Base-by-base conservation (phyloP, 2,888 invertebrate genomes). In the Lucinisca nassula region DNA sequence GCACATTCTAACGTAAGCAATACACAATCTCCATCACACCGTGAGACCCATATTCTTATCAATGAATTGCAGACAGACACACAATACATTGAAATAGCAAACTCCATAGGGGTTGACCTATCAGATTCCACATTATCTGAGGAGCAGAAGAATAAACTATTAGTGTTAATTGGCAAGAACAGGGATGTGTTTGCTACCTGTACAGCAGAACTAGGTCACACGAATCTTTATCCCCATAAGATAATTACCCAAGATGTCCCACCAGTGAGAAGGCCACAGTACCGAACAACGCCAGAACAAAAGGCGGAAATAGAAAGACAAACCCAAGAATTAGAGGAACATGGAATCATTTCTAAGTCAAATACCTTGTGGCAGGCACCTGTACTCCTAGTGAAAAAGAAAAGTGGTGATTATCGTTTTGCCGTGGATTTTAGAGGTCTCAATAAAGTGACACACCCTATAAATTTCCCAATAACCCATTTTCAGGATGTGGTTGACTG, bases 301-400 rank as follows among this genome's bases (percentile, higher is more conserved):
- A 82, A 78, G 67, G 32, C 14, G 3, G 79, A 92, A 83, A 87
- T 82, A 51, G 67, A 75, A 40, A 35, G 84, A 24, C 90, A 92
- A 40, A 79, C 78, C 4, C 40, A 91, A 0, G 90, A 92, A 30
- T 61, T 87, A 58, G 75, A 87, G 61, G 45, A 87, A 51, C n/a
- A 89, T 61, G 81, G 75, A 14, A 90, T 90, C 32, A 90, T 90
- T 32, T 84, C 85, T 32, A 79, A 79, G 32, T 85, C 91, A 17
- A 85, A 51, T 38, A 87, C 79, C n/a, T 35, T 76, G 6, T 92
- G 90, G 89, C 70, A 72, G 32, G 80, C 78, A 45, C 89, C 88
- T 4, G 87, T 91, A n/a, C 78, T 90, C 1, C 45, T 92, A 2
- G 90, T 88, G 0, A 81, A 81, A 38, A 89, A 92, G 67, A 82